Evolutionary conservation across 2,888 invertebrate genomes (phyloP).

Genomic region (Furcula furcula): DNA sequence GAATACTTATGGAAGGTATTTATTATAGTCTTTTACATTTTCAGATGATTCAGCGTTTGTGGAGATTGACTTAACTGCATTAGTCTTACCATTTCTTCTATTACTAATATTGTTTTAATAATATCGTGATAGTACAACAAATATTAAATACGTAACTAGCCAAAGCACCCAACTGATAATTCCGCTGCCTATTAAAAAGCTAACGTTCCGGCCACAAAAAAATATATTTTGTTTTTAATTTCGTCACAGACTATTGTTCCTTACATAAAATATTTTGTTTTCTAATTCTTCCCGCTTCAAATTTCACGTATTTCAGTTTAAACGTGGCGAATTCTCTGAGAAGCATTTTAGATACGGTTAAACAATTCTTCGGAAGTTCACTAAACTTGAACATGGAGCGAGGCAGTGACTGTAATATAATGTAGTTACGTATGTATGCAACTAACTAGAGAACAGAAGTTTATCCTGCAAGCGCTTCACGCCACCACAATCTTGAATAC

Average conservation of each 20-base stretch:
- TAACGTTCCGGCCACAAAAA: too few relatives aligned
- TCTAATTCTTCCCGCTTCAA: slow-evolving; percentile 34
- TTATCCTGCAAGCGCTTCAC: slow-evolving; percentile 18
- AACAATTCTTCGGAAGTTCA: slow-evolving; percentile 32
- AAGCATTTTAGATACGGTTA: slow-evolving; percentile 38
- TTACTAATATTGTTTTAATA: slow-evolving; percentile 22
- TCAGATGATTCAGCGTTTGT: slow-evolving; percentile 22
- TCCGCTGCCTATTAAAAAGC: too few relatives aligned
- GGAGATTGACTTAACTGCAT: slow-evolving; percentile 14
- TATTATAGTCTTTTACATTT: slow-evolving; percentile 11
- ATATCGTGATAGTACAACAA: too few relatives aligned
- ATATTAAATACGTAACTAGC: too few relatives aligned
- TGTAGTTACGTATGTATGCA: slow-evolving; percentile 10
- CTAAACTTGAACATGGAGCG: slow-evolving; percentile 31
- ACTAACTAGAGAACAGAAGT: slow-evolving; percentile 28
- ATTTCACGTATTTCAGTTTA: slow-evolving; percentile 32
- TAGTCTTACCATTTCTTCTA: slow-evolving; percentile 26
- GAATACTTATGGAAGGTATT: too few relatives aligned
- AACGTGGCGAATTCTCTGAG: slow-evolving; percentile 33
- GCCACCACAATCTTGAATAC: slow-evolving; percentile 22
- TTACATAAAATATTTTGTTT: slow-evolving; percentile 4
- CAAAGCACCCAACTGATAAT: too few relatives aligned
- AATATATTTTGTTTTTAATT: too few relatives aligned
- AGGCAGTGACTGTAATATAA: slow-evolving; percentile 11
- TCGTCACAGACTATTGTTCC: slow-evolving; percentile 11